Evolutionary conservation across 2,888 invertebrate species (phyloP).

Genomic region (Sesamia inferens): DNA sequence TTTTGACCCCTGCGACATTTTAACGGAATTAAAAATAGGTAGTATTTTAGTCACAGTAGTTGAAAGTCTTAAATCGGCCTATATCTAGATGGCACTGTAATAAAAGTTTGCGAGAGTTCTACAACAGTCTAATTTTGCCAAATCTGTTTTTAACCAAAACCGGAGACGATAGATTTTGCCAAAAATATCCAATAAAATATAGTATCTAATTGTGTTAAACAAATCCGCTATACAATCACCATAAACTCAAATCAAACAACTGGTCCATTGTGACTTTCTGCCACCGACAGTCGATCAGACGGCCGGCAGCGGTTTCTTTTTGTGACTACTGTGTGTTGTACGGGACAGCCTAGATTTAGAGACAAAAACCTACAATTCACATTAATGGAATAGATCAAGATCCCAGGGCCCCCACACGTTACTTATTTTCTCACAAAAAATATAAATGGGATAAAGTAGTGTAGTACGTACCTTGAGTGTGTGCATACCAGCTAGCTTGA

Average conservation of each 20-base stretch:
- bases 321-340: not conserved
- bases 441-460: too few species aligned
- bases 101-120: not conserved
- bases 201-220: not conserved
- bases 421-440: too few species aligned
- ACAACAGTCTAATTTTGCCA: not conserved
- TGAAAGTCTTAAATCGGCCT: not conserved
- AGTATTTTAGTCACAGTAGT: not conserved
- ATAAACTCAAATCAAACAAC: not conserved
- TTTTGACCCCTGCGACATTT: slow-evolving; percentile 27
- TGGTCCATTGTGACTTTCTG: slow-evolving; percentile 36
- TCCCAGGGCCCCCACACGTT: too few species aligned
- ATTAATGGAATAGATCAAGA: too few species aligned
- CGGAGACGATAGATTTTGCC: not conserved
- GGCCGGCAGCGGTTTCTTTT: slow-evolving; percentile 6
- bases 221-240: slow-evolving; percentile 32
- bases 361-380: not conserved
- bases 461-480: too few species aligned
- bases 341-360: not conserved
- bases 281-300: slow-evolving; percentile 21
- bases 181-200: too few species aligned
- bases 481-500: too few species aligned
- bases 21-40: not conserved
- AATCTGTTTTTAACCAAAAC: not conserved
- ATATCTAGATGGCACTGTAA: too few species aligned